Base-by-base conservation (phyloP, 2,888 invertebrate species). In the Leptinotarsa juncta region DNA sequence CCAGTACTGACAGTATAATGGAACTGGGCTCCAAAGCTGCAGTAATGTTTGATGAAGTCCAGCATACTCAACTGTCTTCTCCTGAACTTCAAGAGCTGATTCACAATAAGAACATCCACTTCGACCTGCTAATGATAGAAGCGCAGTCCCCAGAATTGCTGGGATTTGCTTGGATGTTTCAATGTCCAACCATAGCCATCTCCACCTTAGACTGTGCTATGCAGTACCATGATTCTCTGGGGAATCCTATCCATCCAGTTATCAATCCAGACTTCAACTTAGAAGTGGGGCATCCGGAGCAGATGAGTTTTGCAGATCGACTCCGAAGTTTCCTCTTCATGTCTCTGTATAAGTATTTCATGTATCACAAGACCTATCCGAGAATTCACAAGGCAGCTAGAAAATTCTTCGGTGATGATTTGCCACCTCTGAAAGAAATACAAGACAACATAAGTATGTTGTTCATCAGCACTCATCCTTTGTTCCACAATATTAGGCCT, bases 91-190 rank as follows among this genome's bases (percentile, higher is more conserved):
- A 84, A 76, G 76, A 81, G 48, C 71, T 87, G n/a, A 84, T 87
- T 20, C 75, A 84, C n/a, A 81, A 86, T 76, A 71, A 82, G 51
- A 81, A 77, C 14, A 78, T 82, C 42, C 72, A 83, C 5, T 87
- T 86, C 70, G 87, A 87, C 79, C 73, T 87, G 67, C 72, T 87
- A 3, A 83, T 87, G 65, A 79, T 84, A 5, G 87, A 87, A 80
- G 82, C 82, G 12, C 79, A 82, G 18, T 73, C 81, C 20, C 84
- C 84, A 0, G 79, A 81, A 2, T 81, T 82, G 77, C 78, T 82
- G 67, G 83, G 82, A 5, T 85, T 87, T 72, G 80, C 81, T 20
- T 82, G 84, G 80, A 79, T 82, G 67, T 87, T 86, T 72, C 80
- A 85, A 12, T 83, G 84, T 74, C 87, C 87, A 0, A 79, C 85